Conservation (phyloP, 2,888 invertebrate species). For the Synanthedon vespiformis region DNA sequence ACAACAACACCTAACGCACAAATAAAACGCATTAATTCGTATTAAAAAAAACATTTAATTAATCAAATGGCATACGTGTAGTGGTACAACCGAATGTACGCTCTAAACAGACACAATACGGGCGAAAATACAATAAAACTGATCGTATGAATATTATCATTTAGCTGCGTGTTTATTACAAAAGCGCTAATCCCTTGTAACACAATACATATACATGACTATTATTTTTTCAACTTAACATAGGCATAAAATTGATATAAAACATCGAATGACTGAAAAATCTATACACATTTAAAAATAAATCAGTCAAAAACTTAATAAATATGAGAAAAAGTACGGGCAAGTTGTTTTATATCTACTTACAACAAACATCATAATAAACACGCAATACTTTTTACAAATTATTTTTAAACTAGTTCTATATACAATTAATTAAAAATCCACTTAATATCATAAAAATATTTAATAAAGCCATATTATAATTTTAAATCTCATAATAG, state of each 20-base stretch:
- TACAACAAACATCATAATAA: background rate
- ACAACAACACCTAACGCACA: constrained; percentile 9
- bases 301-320: constrained; percentile 58
- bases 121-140: too few relatives aligned
- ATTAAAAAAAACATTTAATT: constrained; percentile 42
- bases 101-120: constrained; percentile 4
- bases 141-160: background rate
- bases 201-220: constrained; percentile 21
- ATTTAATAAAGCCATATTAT: background rate
- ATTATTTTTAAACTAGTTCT: constrained; percentile 7
- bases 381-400: background rate
- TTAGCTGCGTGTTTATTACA: background rate
- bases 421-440: constrained; percentile 41
- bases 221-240: constrained; percentile 38
- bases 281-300: constrained; percentile 31
- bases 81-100: background rate
- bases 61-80: constrained; percentile 35
- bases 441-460: background rate
- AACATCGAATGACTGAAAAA: constrained; percentile 12
- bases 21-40: constrained; percentile 13
- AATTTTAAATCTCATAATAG: background rate
- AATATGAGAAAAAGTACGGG: constrained; percentile 34
- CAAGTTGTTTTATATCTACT: constrained; percentile 45
- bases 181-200: background rate
- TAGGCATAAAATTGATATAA: constrained; percentile 10